Evolutionary conservation across 1,140 invertebrate genomes (phyloP), one percentile per base, ranked within the genome.

Genomic region (Lanistes nyassanus): DNA sequence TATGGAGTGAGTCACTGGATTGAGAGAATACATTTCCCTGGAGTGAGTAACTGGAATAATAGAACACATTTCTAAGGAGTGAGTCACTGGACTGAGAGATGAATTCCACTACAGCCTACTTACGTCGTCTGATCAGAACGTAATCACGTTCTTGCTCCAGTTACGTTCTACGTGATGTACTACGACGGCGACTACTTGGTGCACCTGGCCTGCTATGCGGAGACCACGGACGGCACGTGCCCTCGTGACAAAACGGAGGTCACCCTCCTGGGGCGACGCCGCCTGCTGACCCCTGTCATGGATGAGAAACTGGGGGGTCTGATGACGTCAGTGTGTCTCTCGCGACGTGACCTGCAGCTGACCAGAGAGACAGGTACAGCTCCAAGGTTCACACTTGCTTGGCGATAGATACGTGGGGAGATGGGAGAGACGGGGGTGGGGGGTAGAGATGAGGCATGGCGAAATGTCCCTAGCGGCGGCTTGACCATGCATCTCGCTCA

Each of bases 121-220:
- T n/a, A 2, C 42, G 5, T 47, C 9, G 9, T 47, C 1, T 47
- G 31, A 65, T 23, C 42, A 47, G 42, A 47, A 0, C 42, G 9
- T 47, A 47, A n/a, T 16, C 42, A 47, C 19, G 42, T 74, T 21
- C 13, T 13, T 55, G 47, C 53, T 53, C 3, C 68, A 76, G 75
- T 76, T 42, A 70, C 67, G 6, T 77, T 77, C 65, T 66, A 68
- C 36, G 60, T 74, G 34, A 21, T 77, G 21, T 69, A 74, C 42
- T 74, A 42, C 53, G 76, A 77, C 37, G 76, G 65, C 6, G 2
- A 19, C 21, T 55, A 56, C 26, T 16, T 77, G 34, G 36, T 77
- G 71, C 72, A 68, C 65, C 58, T 74, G 37, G 70, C 71, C 31
- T 77, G 76, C 47, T 77, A 77, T 42, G 29, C 31, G 11, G 62